Conservation (phyloP, 2,113 vertebrate genomes). For the Lonchura striata region DNA sequence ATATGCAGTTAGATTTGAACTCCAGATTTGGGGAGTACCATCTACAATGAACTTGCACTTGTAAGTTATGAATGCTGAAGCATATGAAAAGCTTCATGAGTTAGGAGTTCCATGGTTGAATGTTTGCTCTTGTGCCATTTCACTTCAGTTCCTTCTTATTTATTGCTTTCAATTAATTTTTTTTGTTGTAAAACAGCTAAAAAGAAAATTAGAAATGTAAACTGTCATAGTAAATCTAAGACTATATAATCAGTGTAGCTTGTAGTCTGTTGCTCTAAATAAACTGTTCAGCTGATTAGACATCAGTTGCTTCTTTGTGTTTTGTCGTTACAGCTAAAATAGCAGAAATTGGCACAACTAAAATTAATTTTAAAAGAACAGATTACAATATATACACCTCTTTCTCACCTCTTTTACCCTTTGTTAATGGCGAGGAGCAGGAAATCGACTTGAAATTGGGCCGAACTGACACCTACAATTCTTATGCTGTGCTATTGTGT, state of each 20-base stretch:
- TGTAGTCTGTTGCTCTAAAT: background rate
- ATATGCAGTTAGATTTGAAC: background rate
- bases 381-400: background rate
- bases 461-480: conserved; percentile 71
- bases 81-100: background rate
- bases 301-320: background rate
- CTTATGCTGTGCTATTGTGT: conserved; percentile 72
- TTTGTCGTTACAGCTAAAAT: background rate
- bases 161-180: background rate
- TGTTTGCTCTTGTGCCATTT: background rate
- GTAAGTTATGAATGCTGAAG: background rate
- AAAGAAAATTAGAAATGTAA: background rate
- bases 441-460: conserved; percentile 65
- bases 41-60: background rate
- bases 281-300: background rate
- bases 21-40: background rate
- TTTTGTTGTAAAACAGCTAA: background rate
- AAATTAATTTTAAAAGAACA: background rate
- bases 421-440: conserved; percentile 44
- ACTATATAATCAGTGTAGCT: background rate
- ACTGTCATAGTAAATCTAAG: background rate
- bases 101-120: background rate
- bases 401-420: background rate
- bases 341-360: background rate
- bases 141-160: background rate